Percentiles rank a stretch among this genome's conserved stretches.
phyloP scores from a whole-genome alignment of 2,888 invertebrate species.

The Mesorhabditis spiculigera region DNA sequence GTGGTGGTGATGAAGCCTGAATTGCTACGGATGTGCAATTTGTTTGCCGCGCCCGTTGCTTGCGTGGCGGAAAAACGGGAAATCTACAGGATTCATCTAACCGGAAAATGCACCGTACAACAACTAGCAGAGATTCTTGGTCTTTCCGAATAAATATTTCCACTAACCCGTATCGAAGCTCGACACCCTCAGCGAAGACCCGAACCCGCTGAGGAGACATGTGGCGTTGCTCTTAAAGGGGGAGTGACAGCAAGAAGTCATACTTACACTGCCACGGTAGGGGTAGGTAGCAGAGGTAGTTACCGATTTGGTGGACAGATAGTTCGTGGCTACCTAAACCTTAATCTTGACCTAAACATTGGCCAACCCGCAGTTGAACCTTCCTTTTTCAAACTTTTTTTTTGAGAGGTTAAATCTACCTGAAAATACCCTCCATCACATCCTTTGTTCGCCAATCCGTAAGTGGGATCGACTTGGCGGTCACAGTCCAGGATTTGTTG shows the following conservation, averaged over 20 bases:
- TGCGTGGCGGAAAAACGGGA: conserved; percentile 10
- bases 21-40: too few species aligned
- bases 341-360: background rate
- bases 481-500: conserved; percentile 34
- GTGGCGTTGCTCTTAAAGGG: conserved; percentile 7
- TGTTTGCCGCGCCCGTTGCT: background rate
- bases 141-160: too few species aligned
- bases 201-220: conserved; percentile 8
- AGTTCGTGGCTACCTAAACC: conserved; percentile 20
- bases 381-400: too few species aligned
- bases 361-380: too few species aligned
- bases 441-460: conserved; percentile 65
- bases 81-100: conserved; percentile 16
- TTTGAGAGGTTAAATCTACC: conserved; percentile 2
- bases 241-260: too few species aligned
- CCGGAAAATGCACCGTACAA: too few species aligned
- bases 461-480: conserved; percentile 14
- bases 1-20: too few species aligned
- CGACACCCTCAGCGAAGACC: background rate
- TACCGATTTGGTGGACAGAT: conserved; percentile 6
- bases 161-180: too few species aligned
- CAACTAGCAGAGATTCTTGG: too few species aligned
- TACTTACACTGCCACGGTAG: too few species aligned
- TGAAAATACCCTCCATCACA: conserved; percentile 79
- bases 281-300: too few species aligned